A percentile compares a stretch with the other conserved stretches of the same genome.
phyloP scores from a whole-genome alignment of 1,140 invertebrate species.

The Micrasema longulum region DNA sequence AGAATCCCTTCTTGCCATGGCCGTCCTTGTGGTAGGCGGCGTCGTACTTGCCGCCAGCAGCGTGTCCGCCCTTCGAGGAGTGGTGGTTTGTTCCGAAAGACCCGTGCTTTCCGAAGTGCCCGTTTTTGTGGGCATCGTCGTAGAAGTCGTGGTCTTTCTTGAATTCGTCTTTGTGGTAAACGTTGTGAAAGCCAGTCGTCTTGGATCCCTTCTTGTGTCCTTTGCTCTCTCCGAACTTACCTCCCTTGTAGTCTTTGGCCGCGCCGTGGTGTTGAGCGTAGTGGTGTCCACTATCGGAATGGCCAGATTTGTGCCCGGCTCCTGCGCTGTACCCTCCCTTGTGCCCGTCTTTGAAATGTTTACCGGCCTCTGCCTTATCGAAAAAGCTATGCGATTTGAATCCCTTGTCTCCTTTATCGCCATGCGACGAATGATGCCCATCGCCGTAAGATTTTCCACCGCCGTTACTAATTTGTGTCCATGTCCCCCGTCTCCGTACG shows the following conservation, averaged over 20 bases:
- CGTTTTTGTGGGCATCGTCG: slow-evolving; percentile 75
- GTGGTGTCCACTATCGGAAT: slow-evolving; percentile 61
- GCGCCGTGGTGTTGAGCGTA: slow-evolving; percentile 64
- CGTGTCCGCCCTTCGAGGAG: slow-evolving; percentile 62
- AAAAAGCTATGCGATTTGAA: slow-evolving; percentile 59
- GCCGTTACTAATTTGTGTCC: slow-evolving; percentile 43
- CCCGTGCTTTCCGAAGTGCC: slow-evolving; percentile 71
- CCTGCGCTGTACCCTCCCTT: slow-evolving; percentile 60
- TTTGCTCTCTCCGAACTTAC: slow-evolving; percentile 77
- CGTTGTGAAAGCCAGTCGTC: slow-evolving; percentile 77
- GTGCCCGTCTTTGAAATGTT: slow-evolving; percentile 56
- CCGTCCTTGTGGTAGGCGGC: slow-evolving; percentile 63
- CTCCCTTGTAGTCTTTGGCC: slow-evolving; percentile 74
- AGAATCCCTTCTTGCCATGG: slow-evolving; percentile 63
- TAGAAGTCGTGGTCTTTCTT: slow-evolving; percentile 81
- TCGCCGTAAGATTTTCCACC: slow-evolving; percentile 59
- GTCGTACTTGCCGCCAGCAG: slow-evolving; percentile 67
- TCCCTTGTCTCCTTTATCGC: slow-evolving; percentile 63
- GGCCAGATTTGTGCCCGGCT: slow-evolving; percentile 59
- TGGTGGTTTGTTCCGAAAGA: slow-evolving; percentile 65
- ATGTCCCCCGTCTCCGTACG: slow-evolving; percentile 16
- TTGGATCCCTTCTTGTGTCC: slow-evolving; percentile 77
- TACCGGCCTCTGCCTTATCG: slow-evolving; percentile 58
- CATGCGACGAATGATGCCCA: slow-evolving; percentile 60
- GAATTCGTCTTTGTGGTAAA: slow-evolving; percentile 80